Evolutionary conservation across 2,888 invertebrate species (phyloP), one percentile per base, ranked within the genome.

Genomic region (Bombylius major): DNA sequence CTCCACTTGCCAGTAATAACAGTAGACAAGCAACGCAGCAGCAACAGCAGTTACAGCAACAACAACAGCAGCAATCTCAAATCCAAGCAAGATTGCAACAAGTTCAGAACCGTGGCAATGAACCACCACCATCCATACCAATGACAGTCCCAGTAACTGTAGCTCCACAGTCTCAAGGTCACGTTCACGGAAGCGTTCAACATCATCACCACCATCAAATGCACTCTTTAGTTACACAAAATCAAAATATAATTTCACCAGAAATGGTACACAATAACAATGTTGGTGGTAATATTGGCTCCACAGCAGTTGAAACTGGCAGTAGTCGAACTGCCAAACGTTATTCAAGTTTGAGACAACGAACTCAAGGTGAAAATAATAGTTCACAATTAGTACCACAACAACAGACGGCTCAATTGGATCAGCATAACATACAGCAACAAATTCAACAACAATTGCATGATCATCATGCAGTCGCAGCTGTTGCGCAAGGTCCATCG

Each of bases 341-440:
- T 33, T 86, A 86, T 68, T 86, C 85, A 5, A 81, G 82, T 56
- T 77, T 84, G 63, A 75, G 85, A 55, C 82, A 82, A 67, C 71
- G 81, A 55, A 75, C 77, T 14, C 60, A 58, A 49, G 60, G 67
- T 9, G 68, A 72, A 46, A 67, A 64, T 62, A 67, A 66, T 62
- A 47, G 52, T 36, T 67, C 70, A 39, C 64, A 63, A 54, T 56
- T 34, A 44, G 8, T 36, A 13, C 57, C 54, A 34, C 53, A 69
- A 5, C 72, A 72, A 56, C 72, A 70, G 53, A 23, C 23, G 23
- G 71, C 71, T 56, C 64, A 60, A 45, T 31, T 58, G 7, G 58
- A 56, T 42, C 61, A 59, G 32, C 65, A 65, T 42, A 67, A 67
- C 34, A 51, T 67, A 44, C 61, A 64, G 39, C 65, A 64, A 52